Evolutionary conservation across 2,797 vertebrate genomes (phyloP), one percentile per base, ranked within the genome.

Genomic region (Falco berigora): DNA sequence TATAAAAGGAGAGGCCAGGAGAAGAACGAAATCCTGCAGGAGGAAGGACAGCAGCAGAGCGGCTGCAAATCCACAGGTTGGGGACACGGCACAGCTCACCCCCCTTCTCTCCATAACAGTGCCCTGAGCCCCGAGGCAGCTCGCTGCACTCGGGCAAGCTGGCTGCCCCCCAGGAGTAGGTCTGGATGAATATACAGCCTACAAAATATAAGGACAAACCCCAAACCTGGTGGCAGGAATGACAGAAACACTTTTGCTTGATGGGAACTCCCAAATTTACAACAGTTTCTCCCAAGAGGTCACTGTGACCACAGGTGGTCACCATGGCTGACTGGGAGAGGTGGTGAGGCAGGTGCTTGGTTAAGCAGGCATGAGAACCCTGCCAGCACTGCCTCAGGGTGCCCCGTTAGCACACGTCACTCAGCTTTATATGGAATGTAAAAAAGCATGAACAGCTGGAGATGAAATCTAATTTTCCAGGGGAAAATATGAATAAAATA

Each of bases 371-470:
- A 36, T 1, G 40, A 10, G 55, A 78, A 12, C 47, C 55, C 47
- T n/a, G 46, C 50, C 78, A 73, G 67, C 68, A 14, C 4, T 25
- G 55, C 64, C 36, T 12, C 2, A 1, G 40, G 50, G 67, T 32
- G 27, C 34, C 71, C 87, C 10, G 5, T 3, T 14, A 64, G 68
- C 90, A 62, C 77, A 25, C 52, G 14, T 40, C 11, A 55, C 66
- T 76, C 81, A 23, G 64, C 47, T 88, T 81, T 6, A 3, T 40
- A 68, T 7, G 14, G 42, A 62, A 69, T 1, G 6, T 21, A 19
- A 90, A 86, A 46, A 82, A 62, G 23, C 42, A 78, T 59, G 71
- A 81, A 76, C 56, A 62, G 30, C 55, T 86, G 81, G 68, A 87
- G 46, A 22, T 7, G 30, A 47, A 83, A 91, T 86, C 85, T 49